A percentile compares a stretch with the other conserved stretches of the same genome.
Evolutionary conservation across 2,888 invertebrate genomes (phyloP).

Genomic region (Dolichomitus sp.): DNA sequence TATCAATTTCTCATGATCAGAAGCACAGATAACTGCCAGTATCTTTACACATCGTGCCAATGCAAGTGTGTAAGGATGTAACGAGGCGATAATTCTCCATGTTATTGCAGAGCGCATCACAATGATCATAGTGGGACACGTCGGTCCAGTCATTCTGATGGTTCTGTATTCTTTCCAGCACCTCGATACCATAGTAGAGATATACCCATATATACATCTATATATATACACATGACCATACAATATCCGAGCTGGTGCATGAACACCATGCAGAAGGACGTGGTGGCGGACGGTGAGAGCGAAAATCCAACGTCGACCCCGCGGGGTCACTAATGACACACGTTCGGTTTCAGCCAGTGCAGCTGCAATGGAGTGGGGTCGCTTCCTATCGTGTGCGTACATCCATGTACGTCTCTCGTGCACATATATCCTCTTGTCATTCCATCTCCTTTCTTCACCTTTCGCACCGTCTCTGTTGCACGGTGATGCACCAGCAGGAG

Average conservation of each 20-base stretch:
- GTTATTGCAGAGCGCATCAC: constrained; percentile 23
- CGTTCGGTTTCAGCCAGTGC: constrained; percentile 69
- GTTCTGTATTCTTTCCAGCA: constrained; percentile 13
- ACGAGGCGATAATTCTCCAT: constrained; percentile 55
- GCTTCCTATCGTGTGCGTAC: constrained; percentile 59
- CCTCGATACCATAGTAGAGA: neutral
- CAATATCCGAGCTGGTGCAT: constrained; percentile 42
- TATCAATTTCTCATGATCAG: constrained; percentile 11
- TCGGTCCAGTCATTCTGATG: constrained; percentile 39
- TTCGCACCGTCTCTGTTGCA: constrained; percentile 26
- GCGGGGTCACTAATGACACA: constrained; percentile 85
- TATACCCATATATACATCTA: neutral
- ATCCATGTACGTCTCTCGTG: constrained; percentile 54
- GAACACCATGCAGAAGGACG: constrained; percentile 48
- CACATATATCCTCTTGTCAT: constrained; percentile 39
- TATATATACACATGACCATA: neutral
- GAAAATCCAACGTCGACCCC: constrained; percentile 76
- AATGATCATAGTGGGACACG: constrained; percentile 46
- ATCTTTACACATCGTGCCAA: neutral
- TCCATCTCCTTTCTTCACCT: constrained; percentile 1
- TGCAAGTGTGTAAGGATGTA: constrained; percentile 19
- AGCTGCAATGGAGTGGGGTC: constrained; percentile 55
- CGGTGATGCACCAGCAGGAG: neutral
- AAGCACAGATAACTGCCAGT: neutral
- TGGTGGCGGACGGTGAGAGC: constrained; percentile 77